phyloP scores from a whole-genome alignment of 92 coral and sea anemone genomes.

The Pocillopora meandrina region DNA sequence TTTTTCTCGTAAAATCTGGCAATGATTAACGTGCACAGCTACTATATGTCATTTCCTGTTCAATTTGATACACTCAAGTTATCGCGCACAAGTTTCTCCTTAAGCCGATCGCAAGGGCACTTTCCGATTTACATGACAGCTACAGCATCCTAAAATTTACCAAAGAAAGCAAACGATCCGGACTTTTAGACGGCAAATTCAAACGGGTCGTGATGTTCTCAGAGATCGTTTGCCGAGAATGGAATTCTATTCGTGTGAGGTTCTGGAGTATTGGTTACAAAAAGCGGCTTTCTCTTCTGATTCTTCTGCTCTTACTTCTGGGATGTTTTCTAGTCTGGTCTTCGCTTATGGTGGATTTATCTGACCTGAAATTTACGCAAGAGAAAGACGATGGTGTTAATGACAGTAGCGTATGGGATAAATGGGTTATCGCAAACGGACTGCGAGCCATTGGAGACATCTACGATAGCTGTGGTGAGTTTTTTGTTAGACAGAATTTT shows the following conservation, averaged over 20 bases:
- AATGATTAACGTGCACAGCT: constrained; percentile 5
- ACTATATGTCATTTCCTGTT: constrained; percentile 26
- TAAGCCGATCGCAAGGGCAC: background rate
- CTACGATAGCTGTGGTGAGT: constrained; percentile 64
- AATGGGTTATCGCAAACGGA: constrained; percentile 48
- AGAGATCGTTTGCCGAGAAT: constrained; percentile 29
- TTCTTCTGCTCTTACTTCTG: constrained; percentile 33
- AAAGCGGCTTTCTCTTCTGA: constrained; percentile 46
- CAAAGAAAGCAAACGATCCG: background rate
- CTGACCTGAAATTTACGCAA: constrained; percentile 46
- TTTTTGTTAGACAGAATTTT: background rate
- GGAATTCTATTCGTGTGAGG: constrained; percentile 49
- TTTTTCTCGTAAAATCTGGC: background rate
- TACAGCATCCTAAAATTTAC: background rate
- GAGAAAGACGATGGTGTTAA: constrained; percentile 1
- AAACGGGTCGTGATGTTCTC: constrained; percentile 25
- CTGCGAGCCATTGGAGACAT: constrained; percentile 65
- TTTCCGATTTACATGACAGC: background rate
- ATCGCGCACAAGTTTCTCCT: background rate
- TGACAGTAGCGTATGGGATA: constrained; percentile 53
- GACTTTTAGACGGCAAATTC: background rate
- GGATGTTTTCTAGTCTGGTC: constrained; percentile 42
- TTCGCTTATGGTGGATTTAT: constrained; percentile 50
- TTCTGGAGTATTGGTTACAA: constrained; percentile 75
- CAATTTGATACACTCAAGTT: background rate